Conservation (phyloP, 2,888 invertebrate genomes). For the Oligia strigilis region DNA sequence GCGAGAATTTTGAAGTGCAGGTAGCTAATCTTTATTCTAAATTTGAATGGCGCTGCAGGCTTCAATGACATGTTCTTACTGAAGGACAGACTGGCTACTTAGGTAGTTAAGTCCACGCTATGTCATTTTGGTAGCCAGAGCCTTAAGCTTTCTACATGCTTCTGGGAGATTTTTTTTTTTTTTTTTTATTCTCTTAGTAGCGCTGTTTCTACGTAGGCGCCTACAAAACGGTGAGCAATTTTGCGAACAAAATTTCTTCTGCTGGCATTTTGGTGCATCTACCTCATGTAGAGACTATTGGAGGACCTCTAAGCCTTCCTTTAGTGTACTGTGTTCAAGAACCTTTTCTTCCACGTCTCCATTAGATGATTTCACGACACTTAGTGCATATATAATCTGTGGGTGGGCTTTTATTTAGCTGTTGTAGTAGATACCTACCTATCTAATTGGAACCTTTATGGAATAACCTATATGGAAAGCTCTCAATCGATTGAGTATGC, state of each 20-base stretch:
- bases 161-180: constrained; percentile 15
- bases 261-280: not conserved
- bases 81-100: constrained; percentile 46
- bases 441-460: too few species aligned
- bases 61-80: constrained; percentile 52
- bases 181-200: not conserved
- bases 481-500: too few species aligned
- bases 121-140: constrained; percentile 27
- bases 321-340: not conserved
- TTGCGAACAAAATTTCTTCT: not conserved
- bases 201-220: not conserved
- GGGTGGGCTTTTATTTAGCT: too few species aligned
- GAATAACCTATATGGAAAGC: too few species aligned
- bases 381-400: too few species aligned
- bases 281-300: not conserved
- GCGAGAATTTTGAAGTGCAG: constrained; percentile 74
- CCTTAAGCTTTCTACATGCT: constrained; percentile 5
- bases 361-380: too few species aligned
- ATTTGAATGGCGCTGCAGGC: constrained; percentile 58
- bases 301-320: not conserved
- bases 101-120: constrained; percentile 47
- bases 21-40: constrained; percentile 64
- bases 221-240: not conserved
- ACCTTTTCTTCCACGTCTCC: too few species aligned
- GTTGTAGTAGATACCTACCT: not conserved